A percentile compares a stretch with the other conserved stretches of the same genome.
These are phyloP conservation scores for Hypotaenidia philippensis DNA, from an alignment of 2,797 vertebrate species.

Conservation along the genomic window DNA sequence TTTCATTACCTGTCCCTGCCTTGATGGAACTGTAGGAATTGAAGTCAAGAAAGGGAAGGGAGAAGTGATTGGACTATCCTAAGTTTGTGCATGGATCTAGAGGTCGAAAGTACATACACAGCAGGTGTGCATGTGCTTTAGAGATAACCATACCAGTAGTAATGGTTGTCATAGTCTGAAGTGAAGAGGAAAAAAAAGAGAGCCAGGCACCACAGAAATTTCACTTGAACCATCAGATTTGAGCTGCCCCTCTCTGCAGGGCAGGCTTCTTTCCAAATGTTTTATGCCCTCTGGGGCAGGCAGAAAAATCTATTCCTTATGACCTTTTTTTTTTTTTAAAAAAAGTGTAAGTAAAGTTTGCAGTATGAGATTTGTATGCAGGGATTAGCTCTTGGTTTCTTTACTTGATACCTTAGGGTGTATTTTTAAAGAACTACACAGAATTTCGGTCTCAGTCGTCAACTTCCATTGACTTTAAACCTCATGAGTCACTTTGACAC, in stretches of 20 bases:
- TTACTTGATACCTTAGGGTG: constrained; percentile 51
- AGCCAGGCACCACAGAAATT: not conserved
- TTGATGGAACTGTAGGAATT: not conserved
- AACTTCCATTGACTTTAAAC: constrained; percentile 72
- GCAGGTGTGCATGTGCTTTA: not conserved
- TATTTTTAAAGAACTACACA: constrained; percentile 56
- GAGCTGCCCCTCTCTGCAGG: not conserved
- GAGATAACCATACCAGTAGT: not conserved
- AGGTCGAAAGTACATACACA: not conserved
- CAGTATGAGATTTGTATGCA: constrained; percentile 29
- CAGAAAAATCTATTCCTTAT: constrained; percentile 13
- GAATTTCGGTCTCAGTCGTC: constrained; percentile 35
- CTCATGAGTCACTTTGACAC: constrained; percentile 70
- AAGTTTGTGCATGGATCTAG: not conserved
- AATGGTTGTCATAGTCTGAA: not conserved
- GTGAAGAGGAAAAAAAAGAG: not conserved
- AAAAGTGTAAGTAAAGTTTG: constrained; percentile 16
- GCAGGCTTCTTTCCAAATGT: constrained; percentile 1
- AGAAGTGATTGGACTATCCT: not conserved
- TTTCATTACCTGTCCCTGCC: not conserved
- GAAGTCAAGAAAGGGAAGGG: not conserved
- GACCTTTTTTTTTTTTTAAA: constrained; percentile 20
- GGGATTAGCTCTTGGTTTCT: constrained; percentile 54
- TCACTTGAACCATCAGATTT: constrained; percentile 1
- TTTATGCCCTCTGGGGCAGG: not conserved